Percentiles rank a stretch among this genome's conserved stretches.
phyloP scores from a whole-genome alignment of 2,113 vertebrate genomes.

The pig (Sus scrofa) region T2T-Sscrofa CM000822.6:44145501-44146000 shows the following conservation, averaged over 20 bases:
- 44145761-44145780: conserved; percentile 86
- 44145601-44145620: conserved; percentile 70
- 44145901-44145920: conserved; percentile 85
- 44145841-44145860: conserved; percentile 73
- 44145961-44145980: conserved; percentile 84
- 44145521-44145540: conserved; percentile 79
- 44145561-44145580: conserved; percentile 85
- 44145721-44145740: conserved; percentile 83
- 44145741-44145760: conserved; percentile 87
- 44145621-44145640: conserved; percentile 79
- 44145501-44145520: conserved; percentile 80
- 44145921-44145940: conserved; percentile 88
- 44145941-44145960: conserved; percentile 89
- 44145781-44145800: conserved; percentile 78
- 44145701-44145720: conserved; percentile 81
- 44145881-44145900: conserved; percentile 90
- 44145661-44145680: conserved; percentile 69
- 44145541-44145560: conserved; percentile 79
- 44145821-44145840: conserved; percentile 79
- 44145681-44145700: conserved; percentile 64
- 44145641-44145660: conserved; percentile 78
- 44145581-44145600: conserved; percentile 52
- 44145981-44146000: conserved; percentile 79
- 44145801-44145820: conserved; percentile 81
- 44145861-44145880: conserved; percentile 84